phyloP scores from a whole-genome alignment of 2,113 vertebrate species.

The Ondatra zibethicus region DNA sequence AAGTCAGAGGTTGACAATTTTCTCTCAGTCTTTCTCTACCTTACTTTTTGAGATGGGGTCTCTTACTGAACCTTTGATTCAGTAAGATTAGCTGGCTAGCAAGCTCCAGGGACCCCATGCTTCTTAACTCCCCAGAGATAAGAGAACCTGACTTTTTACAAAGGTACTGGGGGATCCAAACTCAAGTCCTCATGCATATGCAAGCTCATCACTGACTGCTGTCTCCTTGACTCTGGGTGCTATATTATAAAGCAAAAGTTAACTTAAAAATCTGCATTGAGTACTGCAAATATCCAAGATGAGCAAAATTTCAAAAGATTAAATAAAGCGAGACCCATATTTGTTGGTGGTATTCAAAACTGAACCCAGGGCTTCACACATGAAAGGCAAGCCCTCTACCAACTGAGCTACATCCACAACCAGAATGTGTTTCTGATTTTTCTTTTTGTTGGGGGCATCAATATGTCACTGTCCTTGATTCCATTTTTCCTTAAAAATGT shows the following conservation, averaged over 20 bases:
- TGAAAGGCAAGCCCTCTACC: no score
- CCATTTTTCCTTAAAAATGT: slow-evolving; percentile 18
- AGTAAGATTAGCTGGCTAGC: no score
- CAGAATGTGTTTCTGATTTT: background rate
- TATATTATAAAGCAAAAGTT: background rate
- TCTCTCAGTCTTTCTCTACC: background rate
- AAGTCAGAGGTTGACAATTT: background rate
- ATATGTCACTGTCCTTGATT: background rate
- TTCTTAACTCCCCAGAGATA: background rate
- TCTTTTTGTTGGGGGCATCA: background rate
- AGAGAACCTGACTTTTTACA: background rate
- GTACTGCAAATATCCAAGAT: background rate
- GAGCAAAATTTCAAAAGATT: background rate
- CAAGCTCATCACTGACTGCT: no score
- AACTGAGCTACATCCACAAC: background rate
- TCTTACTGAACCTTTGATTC: background rate
- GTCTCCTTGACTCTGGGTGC: background rate
- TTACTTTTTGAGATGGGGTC: background rate
- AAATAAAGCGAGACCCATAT: background rate
- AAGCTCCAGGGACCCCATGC: background rate
- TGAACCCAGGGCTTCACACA: background rate
- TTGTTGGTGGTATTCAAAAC: background rate
- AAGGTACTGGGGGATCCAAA: background rate
- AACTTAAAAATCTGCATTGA: background rate
- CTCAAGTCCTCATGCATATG: background rate